Percentiles rank a stretch among this genome's conserved stretches.
Conservation (phyloP, 1,140 invertebrate species). For the Euura saliciscinereae region DNA sequence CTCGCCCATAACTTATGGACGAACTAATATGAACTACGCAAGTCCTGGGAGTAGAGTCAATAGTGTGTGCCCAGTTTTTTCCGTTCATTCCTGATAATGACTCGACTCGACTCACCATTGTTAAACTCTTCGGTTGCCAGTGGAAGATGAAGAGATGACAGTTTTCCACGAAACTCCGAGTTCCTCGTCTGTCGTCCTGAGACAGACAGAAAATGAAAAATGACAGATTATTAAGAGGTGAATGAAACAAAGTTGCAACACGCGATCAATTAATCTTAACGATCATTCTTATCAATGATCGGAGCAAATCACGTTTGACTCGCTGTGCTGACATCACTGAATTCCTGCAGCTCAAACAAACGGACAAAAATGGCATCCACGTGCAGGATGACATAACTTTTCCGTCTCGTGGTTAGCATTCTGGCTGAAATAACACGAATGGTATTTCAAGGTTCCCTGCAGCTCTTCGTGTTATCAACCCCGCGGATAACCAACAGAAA, state of each 20-base stretch:
- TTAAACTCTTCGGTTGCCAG: constrained; percentile 33
- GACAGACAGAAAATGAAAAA: constrained; percentile 16
- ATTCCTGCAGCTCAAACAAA: background rate
- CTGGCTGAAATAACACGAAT: background rate
- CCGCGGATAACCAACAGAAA: background rate
- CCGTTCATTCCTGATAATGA: background rate
- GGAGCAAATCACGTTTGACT: background rate
- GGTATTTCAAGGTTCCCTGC: background rate
- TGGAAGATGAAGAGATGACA: constrained; percentile 38
- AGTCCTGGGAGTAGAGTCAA: too few species aligned
- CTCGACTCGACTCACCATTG: constrained; percentile 33
- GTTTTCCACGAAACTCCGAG: constrained; percentile 40
- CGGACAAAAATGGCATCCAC: background rate
- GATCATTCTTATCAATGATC: background rate
- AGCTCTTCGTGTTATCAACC: background rate
- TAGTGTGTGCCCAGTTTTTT: too few species aligned
- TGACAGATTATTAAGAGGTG: too few species aligned
- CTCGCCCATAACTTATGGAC: too few species aligned
- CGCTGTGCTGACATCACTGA: background rate
- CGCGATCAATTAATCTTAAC: too few species aligned
- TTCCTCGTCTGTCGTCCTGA: constrained; percentile 47
- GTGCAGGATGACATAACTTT: too few species aligned
- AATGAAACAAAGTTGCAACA: too few species aligned
- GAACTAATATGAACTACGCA: too few species aligned
- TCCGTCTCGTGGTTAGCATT: background rate